Conservation (phyloP, 2,113 vertebrate genomes). For the Mohoua ochrocephala region DNA sequence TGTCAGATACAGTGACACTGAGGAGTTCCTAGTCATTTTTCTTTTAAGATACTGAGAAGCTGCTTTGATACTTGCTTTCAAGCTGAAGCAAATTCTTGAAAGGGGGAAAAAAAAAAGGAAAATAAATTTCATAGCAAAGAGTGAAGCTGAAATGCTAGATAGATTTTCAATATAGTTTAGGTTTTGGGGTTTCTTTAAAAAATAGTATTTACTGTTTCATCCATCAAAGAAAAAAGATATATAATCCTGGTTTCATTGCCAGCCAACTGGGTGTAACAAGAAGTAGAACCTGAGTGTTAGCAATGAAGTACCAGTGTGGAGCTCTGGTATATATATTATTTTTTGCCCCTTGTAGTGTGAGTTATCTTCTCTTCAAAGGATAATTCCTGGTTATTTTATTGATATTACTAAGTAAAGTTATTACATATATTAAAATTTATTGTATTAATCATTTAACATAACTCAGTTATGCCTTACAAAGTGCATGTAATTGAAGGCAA, state of each 20-base stretch:
- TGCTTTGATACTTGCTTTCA: conserved; percentile 1
- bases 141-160: background rate
- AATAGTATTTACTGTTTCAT: background rate
- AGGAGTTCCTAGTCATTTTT: background rate
- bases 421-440: background rate
- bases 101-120: background rate
- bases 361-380: background rate
- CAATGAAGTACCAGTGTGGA: background rate
- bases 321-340: background rate
- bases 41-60: background rate
- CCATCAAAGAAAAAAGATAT: background rate
- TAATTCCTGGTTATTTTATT: background rate
- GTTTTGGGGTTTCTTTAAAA: background rate
- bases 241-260: background rate
- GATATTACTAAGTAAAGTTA: background rate
- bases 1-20: background rate
- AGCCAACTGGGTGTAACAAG: background rate
- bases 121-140: conserved; percentile 10
- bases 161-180: background rate
- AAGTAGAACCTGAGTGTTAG: background rate
- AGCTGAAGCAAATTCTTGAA: background rate
- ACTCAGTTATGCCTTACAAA: background rate
- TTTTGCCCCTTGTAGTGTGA: background rate
- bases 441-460: background rate
- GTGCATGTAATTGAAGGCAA: background rate